A percentile compares a stretch with the other conserved stretches of the same genome.
Evolutionary conservation across 2,797 vertebrate species (phyloP).

Genomic region (Mus minutoides): DNA sequence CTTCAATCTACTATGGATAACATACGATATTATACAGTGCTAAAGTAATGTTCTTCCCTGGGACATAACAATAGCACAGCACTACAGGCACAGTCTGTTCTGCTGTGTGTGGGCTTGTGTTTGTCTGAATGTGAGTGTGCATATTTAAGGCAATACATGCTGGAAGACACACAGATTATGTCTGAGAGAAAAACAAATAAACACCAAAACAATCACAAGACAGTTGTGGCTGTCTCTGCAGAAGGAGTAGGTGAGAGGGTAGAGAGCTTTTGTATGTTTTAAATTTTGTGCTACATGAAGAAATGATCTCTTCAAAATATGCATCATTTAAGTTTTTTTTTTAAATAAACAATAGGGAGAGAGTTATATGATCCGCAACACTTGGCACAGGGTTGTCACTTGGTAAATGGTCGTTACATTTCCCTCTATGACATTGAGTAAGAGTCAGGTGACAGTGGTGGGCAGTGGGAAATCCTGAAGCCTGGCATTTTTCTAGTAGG

Average conservation of each 20-base stretch:
- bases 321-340: not conserved
- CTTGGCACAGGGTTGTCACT: not conserved
- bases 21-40: not conserved
- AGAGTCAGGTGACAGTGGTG: not conserved
- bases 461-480: not conserved
- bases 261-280: not conserved
- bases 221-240: not conserved
- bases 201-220: not conserved
- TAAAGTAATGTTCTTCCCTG: not conserved
- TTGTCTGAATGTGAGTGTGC: not conserved
- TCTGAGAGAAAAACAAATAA: not conserved
- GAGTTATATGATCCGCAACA: not conserved
- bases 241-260: not conserved
- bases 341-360: not conserved
- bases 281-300: not conserved
- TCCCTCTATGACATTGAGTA: not conserved
- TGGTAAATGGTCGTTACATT: not conserved
- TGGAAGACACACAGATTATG: not conserved
- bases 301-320: not conserved
- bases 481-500: not conserved
- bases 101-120: not conserved
- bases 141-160: not conserved
- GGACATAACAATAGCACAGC: not conserved
- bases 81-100: not conserved
- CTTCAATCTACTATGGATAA: not conserved